A percentile compares a stretch with the other conserved stretches of the same genome.
These are phyloP conservation scores for Oasisia sp. DNA, from an alignment of 2,888 invertebrate species.

Conservation along the genomic window DNA sequence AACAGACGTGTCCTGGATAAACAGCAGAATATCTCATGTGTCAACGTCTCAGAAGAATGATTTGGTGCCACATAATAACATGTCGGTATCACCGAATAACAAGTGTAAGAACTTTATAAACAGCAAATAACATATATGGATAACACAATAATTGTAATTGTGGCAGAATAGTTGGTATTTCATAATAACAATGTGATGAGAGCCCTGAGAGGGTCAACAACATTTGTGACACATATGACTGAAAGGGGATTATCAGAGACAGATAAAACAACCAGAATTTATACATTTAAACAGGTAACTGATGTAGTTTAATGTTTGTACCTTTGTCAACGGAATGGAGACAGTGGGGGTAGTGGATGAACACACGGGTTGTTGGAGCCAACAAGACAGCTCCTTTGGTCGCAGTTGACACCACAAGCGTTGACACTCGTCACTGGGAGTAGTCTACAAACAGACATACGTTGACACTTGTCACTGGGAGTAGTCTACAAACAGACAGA, in stretches of 20 bases:
- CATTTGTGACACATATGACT: no score
- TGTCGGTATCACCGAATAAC: background rate
- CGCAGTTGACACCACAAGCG: conserved; percentile 69
- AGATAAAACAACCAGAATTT: no score
- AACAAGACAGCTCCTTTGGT: conserved; percentile 69
- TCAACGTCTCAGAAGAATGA: background rate
- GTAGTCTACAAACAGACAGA: conserved; percentile 48
- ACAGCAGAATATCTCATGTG: background rate
- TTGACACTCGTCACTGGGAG: conserved; percentile 52
- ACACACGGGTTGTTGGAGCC: conserved; percentile 58
- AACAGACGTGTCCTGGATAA: background rate
- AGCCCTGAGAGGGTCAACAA: no score
- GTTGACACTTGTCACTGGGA: conserved; percentile 51
- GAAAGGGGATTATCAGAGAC: no score
- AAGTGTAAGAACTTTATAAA: background rate
- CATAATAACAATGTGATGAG: background rate
- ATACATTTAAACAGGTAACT: background rate
- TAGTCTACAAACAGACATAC: background rate
- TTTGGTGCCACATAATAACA: background rate
- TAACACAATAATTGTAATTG: background rate
- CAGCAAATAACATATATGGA: background rate
- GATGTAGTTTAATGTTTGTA: background rate
- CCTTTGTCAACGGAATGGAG: background rate
- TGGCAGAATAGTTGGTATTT: background rate
- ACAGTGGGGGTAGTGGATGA: background rate